Conservation (phyloP, 2,113 vertebrate species). For the Anhinga rufa region DNA sequence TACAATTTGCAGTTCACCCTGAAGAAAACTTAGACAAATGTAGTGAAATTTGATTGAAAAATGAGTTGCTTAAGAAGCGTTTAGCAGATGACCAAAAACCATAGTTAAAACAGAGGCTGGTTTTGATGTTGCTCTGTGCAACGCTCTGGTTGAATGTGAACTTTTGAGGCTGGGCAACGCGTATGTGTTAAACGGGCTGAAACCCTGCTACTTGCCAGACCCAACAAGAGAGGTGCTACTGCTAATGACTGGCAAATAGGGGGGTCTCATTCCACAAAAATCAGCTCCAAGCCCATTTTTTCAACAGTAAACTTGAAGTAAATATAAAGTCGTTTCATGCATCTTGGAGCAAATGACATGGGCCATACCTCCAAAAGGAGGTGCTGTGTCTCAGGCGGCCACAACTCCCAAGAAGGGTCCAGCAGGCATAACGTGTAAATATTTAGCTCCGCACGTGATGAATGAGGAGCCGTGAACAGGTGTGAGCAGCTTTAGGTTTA, state of each 20-base stretch:
- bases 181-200: not conserved
- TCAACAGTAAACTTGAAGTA: not conserved
- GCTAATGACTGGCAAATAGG: not conserved
- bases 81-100: not conserved
- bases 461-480: not conserved
- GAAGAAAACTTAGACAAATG: not conserved
- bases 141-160: not conserved
- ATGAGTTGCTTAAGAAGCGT: not conserved
- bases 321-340: rapidly evolving
- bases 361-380: not conserved
- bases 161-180: not conserved
- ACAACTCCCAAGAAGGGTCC: not conserved
- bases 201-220: not conserved
- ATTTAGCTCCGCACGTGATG: not conserved
- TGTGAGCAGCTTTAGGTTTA: not conserved
- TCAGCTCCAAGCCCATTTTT: not conserved
- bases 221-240: not conserved
- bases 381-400: not conserved
- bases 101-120: not conserved
- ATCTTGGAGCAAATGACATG: not conserved
- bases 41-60: not conserved
- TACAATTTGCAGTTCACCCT: not conserved
- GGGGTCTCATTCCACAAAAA: not conserved
- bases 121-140: not conserved
- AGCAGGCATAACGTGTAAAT: rapidly evolving